phyloP scores from a whole-genome alignment of 2,888 invertebrate species.

The Megalurothrips usitatus region DNA sequence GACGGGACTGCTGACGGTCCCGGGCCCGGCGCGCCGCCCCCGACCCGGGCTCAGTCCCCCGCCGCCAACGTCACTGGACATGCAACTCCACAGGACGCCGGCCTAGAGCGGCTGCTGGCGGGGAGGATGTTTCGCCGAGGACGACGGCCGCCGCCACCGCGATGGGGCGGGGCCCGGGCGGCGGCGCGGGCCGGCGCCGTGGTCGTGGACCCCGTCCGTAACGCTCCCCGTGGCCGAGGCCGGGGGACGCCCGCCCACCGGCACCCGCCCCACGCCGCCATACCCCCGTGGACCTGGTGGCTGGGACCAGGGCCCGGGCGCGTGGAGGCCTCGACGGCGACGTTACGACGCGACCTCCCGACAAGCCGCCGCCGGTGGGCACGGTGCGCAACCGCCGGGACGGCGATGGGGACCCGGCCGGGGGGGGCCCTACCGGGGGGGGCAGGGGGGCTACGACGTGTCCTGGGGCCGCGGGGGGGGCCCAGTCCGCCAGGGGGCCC shows the following conservation, averaged over 20 bases:
- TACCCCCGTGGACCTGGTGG: conserved; percentile 82
- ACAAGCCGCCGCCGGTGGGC: conserved; percentile 12
- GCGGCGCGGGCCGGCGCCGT: conserved; percentile 52
- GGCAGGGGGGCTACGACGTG: conserved; percentile 83
- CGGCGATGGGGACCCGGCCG: conserved; percentile 40
- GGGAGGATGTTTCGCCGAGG: conserved; percentile 56
- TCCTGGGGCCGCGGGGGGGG: conserved; percentile 76
- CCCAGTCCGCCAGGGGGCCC: conserved; percentile 96
- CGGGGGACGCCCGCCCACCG: conserved; percentile 49
- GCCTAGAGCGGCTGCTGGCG: conserved; percentile 62
- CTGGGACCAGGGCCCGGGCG: conserved; percentile 59
- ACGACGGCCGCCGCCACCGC: conserved; percentile 54
- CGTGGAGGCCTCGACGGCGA: conserved; percentile 33
- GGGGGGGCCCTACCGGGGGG: conserved; percentile 65
- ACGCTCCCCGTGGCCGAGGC: conserved; percentile 64
- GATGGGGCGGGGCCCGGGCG: conserved; percentile 56
- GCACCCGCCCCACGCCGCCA: conserved; percentile 78
- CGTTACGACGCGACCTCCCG: conserved; percentile 31
- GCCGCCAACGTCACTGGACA: conserved; percentile 66
- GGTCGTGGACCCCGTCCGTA: conserved; percentile 66
- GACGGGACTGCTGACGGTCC: conserved; percentile 50
- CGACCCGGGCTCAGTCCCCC: conserved; percentile 62
- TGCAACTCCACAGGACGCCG: conserved; percentile 74
- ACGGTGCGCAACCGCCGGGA: conserved; percentile 11
- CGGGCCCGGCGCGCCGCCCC: conserved; percentile 58